Percentiles rank a stretch among this genome's conserved stretches.
Conservation (phyloP, 1,140 invertebrate genomes). For the Solenopsis invicta region DNA sequence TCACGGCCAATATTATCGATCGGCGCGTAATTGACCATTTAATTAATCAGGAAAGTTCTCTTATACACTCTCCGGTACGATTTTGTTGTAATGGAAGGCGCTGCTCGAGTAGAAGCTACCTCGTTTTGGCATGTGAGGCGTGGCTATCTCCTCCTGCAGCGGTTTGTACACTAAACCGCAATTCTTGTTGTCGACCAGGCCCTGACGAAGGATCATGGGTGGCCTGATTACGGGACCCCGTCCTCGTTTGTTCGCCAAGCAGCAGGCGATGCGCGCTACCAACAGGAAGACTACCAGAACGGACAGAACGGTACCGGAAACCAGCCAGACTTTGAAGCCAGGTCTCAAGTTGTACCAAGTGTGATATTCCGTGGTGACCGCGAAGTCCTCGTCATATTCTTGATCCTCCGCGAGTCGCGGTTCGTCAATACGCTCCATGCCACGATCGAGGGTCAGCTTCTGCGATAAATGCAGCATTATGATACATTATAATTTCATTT, state of each 20-base stretch:
- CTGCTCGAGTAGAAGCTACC: constrained; percentile 89
- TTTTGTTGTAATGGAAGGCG: constrained; percentile 89
- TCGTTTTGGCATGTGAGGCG: constrained; percentile 86
- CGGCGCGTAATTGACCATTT: constrained; percentile 31
- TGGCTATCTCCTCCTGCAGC: constrained; percentile 85
- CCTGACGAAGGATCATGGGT: constrained; percentile 83
- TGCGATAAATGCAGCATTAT: neutral
- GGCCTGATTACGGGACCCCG: constrained; percentile 83
- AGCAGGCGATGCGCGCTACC: constrained; percentile 74
- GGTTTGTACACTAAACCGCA: constrained; percentile 87
- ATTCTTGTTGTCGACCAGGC: constrained; percentile 84
- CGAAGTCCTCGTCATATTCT: constrained; percentile 78
- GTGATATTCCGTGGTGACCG: constrained; percentile 65
- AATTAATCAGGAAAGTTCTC: neutral
- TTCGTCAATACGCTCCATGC: constrained; percentile 73
- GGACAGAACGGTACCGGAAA: constrained; percentile 77
- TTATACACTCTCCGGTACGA: constrained; percentile 89
- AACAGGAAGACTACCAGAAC: constrained; percentile 77
- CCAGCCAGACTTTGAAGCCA: constrained; percentile 62
- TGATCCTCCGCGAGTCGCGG: constrained; percentile 77
- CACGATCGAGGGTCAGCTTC: constrained; percentile 72
- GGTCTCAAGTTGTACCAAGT: constrained; percentile 76
- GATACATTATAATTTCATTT: neutral
- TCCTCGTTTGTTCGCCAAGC: constrained; percentile 80
- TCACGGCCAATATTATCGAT: neutral